These are phyloP conservation scores for Conops quadrifasciatus DNA, from an alignment of 2,888 invertebrate genomes.

Conservation along the genomic window DNA sequence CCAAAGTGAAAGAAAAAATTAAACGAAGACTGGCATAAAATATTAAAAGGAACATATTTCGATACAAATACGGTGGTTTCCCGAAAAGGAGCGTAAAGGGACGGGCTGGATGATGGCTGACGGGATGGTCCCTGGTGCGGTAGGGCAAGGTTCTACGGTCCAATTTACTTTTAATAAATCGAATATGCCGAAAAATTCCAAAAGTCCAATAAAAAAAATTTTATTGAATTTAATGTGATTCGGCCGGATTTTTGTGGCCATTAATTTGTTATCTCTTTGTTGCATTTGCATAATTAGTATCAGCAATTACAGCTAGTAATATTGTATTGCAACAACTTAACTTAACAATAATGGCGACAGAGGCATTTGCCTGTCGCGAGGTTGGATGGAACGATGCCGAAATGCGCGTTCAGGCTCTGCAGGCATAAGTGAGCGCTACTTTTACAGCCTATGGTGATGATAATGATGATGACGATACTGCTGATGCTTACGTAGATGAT, in stretches of 20 bases:
- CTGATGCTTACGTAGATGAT: conserved; percentile 19
- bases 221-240: no score
- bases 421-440: no score
- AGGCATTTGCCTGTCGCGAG: not conserved
- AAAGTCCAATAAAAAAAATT: no score
- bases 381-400: no score
- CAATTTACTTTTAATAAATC: no score
- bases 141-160: no score
- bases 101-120: not conserved
- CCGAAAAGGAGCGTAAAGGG: not conserved
- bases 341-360: not conserved
- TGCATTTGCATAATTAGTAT: conserved; percentile 35
- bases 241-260: no score
- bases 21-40: conserved; percentile 9
- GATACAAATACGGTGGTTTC: not conserved
- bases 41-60: conserved; percentile 18
- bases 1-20: conserved; percentile 33
- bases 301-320: conserved; percentile 12
- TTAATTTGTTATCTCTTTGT: no score
- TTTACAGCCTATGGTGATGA: conserved; percentile 28
- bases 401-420: conserved; percentile 16
- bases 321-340: not conserved
- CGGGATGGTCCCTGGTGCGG: no score
- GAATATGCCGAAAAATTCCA: no score
- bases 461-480: conserved; percentile 18